Conservation (phyloP, 2,113 vertebrate species). For the Anas platyrhynchos region DNA sequence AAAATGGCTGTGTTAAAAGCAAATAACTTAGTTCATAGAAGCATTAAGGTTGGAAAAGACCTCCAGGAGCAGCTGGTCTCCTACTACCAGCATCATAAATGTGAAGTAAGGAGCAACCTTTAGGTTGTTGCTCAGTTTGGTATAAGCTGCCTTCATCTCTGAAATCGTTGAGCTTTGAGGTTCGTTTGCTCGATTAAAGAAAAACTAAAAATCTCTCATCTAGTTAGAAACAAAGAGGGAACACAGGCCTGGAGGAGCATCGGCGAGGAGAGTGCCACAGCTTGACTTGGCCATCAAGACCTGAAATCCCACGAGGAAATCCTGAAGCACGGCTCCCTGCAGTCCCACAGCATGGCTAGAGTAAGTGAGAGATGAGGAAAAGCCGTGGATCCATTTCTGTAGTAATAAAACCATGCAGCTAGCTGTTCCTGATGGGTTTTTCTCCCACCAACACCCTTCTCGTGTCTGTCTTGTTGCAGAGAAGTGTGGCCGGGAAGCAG, state of each 20-base stretch:
- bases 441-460: not conserved
- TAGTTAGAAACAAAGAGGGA: not conserved
- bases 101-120: too few relatives aligned
- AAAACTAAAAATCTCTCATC: not conserved
- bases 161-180: not conserved
- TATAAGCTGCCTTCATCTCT: rapidly evolving
- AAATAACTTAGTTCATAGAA: not conserved
- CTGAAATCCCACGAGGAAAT: not conserved
- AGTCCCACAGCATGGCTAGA: rapidly evolving
- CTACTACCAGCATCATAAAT: not conserved
- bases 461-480: rapidly evolving
- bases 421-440: not conserved
- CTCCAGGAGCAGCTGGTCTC: too few relatives aligned
- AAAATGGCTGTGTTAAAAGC: too few relatives aligned
- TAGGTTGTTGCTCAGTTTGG: not conserved
- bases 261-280: not conserved
- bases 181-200: not conserved
- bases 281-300: rapidly evolving
- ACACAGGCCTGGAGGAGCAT: not conserved
- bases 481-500: not conserved
- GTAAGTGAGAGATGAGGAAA: not conserved
- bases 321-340: not conserved
- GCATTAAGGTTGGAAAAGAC: too few relatives aligned
- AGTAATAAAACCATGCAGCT: rapidly evolving
- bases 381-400: not conserved